Base-by-base conservation (phyloP, 2,797 vertebrate species). In the Adelosebastes latens region DNA sequence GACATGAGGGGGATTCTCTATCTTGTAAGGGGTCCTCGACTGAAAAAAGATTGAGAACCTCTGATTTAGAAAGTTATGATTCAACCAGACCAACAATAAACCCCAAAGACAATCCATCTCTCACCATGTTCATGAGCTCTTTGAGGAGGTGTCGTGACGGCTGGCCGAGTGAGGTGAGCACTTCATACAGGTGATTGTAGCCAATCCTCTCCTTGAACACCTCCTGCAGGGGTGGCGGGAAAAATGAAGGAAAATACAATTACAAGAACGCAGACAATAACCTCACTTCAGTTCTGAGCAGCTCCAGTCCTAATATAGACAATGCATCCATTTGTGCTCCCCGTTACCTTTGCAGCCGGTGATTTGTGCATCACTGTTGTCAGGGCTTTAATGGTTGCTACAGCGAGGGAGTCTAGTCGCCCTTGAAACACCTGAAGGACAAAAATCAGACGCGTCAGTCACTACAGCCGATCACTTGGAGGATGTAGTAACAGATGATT, bases 41-140 rank as follows among this genome's bases (percentile, higher is more conserved):
- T 29, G 27, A 31, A 4, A 31, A 31, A 31, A 31, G 36, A 12
- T 13, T 39, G 36, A 39, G 36, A 39, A 39, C 36, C 32, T 34
- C 9, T 1, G 32, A 34, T 1, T 39, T 39, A 39, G 36, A 39
- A 39, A 39, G 36, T 39, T 39, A 13, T 13, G 36, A 39, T 39
- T 39, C 12, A 39, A 13, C 0, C 12, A 5, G 36, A 13, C 36
- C 36, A 39, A 24, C 31, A 39, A 16, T 34, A 59, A 2, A 59
- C 2, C 39, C 13, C n/a, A 8, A 46, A 52, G 0, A 42, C 6
- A 5, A 24, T 6, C 4, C 22, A 3, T 52, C 92, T 68, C 95
- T 97, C 85, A 99, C 98, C 98, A 99, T 99, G 92, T 99, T 99
- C 97, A 99, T 98, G 81, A 99, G 96, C 90, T 99, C 98, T 94